Percentiles rank a stretch among this genome's conserved stretches.
These are phyloP conservation scores for Amphiprion ocellaris DNA, from an alignment of 2,113 vertebrate species.

Conservation along the genomic window DNA sequence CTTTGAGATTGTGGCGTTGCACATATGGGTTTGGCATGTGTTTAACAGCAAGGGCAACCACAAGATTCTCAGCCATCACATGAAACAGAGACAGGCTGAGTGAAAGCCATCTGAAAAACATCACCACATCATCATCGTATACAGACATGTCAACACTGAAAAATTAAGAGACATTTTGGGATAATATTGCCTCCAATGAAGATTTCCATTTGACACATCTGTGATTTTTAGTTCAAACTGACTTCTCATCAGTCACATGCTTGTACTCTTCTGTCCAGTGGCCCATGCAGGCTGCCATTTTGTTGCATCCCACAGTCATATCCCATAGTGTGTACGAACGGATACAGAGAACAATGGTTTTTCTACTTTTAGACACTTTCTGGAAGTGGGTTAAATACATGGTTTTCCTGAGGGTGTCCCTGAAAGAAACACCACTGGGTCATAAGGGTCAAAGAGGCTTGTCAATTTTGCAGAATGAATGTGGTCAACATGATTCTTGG, in stretches of 20 bases:
- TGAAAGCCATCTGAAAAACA: conserved; percentile 39
- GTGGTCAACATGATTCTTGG: neutral
- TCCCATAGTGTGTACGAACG: neutral
- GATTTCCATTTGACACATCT: too few relatives aligned
- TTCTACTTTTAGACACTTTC: conserved; percentile 10
- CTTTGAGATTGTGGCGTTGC: conserved; percentile 42
- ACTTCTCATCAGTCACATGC: too few relatives aligned
- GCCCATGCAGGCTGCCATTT: neutral
- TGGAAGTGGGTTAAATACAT: conserved; percentile 8
- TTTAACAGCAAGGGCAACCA: neutral
- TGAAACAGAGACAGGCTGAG: conserved; percentile 22
- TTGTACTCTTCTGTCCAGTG: neutral
- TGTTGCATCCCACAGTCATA: conserved; percentile 7
- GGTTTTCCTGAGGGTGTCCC: conserved; percentile 38
- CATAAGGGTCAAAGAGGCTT: neutral
- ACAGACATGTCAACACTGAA: neutral
- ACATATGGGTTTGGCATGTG: conserved; percentile 43
- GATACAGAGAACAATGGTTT: conserved; percentile 19
- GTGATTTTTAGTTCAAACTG: too few relatives aligned
- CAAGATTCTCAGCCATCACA: conserved; percentile 3
- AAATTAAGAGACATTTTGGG: neutral
- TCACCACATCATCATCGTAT: neutral
- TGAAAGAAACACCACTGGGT: conserved; percentile 36
- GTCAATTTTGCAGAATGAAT: neutral
- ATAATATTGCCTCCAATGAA: too few relatives aligned